These are phyloP conservation scores for Coecobrya sp. DNA, from an alignment of 2,888 invertebrate genomes.

Conservation along the genomic window DNA sequence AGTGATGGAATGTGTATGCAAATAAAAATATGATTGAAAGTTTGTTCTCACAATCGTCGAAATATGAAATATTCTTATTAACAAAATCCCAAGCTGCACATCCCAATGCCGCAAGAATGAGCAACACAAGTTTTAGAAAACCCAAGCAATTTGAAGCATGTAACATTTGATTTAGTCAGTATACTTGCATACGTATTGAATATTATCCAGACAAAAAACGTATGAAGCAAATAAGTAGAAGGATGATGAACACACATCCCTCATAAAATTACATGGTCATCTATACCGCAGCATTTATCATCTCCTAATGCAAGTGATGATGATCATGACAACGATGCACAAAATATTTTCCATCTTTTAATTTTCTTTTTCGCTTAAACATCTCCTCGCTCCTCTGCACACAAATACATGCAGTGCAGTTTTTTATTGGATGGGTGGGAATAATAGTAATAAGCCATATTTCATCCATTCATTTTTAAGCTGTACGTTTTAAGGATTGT, in stretches of 20 bases:
- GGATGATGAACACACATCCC: background rate
- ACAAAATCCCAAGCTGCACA: background rate
- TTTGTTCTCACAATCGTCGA: too few species aligned
- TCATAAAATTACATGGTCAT: background rate
- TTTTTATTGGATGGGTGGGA: conserved; percentile 59
- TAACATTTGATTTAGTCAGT: background rate
- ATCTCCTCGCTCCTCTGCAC: background rate
- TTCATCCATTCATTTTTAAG: conserved; percentile 19
- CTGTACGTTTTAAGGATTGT: background rate
- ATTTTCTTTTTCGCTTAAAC: background rate
- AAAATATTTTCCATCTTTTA: conserved; percentile 15
- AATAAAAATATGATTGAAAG: too few species aligned
- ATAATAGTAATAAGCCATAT: conserved; percentile 55
- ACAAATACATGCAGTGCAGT: background rate
- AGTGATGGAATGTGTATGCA: too few species aligned
- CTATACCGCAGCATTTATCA: background rate
- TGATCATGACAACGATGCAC: background rate
- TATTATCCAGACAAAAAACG: too few species aligned
- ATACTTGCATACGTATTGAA: background rate
- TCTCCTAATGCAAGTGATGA: background rate
- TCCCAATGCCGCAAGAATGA: background rate
- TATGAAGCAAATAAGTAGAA: too few species aligned
- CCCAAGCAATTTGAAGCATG: too few species aligned
- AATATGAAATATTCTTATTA: too few species aligned
- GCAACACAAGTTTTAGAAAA: too few species aligned